Conservation (phyloP, 2,797 vertebrate species). For the Scleropages formosus region DNA sequence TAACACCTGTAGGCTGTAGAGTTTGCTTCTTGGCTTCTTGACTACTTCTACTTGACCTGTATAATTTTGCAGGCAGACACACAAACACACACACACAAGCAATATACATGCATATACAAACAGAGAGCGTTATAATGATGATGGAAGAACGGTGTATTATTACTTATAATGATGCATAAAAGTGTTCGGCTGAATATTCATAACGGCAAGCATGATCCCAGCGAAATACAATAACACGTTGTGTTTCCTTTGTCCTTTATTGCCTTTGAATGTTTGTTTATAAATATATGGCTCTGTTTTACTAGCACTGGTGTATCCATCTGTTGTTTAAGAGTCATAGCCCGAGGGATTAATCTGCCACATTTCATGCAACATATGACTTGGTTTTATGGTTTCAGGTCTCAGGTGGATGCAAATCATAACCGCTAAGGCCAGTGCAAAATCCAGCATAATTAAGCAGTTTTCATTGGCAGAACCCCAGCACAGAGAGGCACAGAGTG, state of each 20-base stretch:
- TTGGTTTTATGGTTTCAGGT: not conserved
- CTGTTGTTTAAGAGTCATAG: slow-evolving; percentile 20
- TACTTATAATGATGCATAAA: no score
- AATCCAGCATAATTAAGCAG: slow-evolving; percentile 20
- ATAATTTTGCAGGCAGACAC: no score
- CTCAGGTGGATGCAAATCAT: slow-evolving; percentile 29
- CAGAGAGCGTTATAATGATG: no score
- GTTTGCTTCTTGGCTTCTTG: no score
- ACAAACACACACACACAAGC: no score
- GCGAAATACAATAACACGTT: not conserved
- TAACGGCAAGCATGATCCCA: no score
- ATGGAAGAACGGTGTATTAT: no score
- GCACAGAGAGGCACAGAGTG: not conserved
- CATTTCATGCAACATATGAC: not conserved
- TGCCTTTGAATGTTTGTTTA: not conserved
- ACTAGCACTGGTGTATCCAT: not conserved
- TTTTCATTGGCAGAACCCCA: slow-evolving; percentile 13
- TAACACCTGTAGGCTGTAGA: no score
- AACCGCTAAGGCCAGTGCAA: slow-evolving; percentile 8
- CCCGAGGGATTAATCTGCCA: not conserved
- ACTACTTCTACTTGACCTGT: no score
- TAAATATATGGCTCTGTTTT: not conserved
- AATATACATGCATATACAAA: no score
- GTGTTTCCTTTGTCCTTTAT: not conserved
- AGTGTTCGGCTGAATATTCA: no score